Evolutionary conservation across 2,797 vertebrate genomes (phyloP).

Genomic region (Paedocypris micromegethes): DNA sequence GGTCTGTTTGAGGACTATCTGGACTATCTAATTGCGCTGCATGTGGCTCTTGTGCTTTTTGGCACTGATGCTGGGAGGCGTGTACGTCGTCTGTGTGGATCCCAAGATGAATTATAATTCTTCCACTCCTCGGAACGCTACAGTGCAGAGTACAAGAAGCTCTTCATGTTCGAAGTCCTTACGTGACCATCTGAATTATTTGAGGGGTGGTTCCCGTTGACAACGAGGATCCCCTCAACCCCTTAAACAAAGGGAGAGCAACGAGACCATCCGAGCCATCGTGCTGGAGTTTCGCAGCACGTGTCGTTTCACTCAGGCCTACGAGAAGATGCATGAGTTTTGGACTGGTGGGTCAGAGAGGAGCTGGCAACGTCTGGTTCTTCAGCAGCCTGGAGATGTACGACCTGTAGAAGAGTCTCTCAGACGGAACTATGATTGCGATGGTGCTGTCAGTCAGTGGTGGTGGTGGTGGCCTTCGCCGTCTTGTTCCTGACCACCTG

Average conservation of each 20-base stretch:
- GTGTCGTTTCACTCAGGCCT: constrained; percentile 92
- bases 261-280: constrained; percentile 93
- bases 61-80: constrained; percentile 84
- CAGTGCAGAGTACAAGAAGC: constrained; percentile 90
- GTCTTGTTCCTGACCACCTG: constrained; percentile 97
- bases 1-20: constrained; percentile 96
- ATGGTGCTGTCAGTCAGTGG: constrained; percentile 96
- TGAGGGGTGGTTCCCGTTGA: constrained; percentile 91
- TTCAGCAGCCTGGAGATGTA: constrained; percentile 96
- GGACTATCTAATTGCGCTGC: constrained; percentile 90
- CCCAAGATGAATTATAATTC: constrained; percentile 99
- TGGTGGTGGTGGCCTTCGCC: constrained; percentile 78
- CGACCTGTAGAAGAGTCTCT: constrained; percentile 94
- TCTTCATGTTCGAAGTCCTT: constrained; percentile 98
- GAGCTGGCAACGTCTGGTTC: constrained; percentile 90
- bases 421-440: constrained; percentile 87
- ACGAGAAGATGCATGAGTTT: constrained; percentile 97
- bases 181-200: constrained; percentile 96
- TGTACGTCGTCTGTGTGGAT: constrained; percentile 94
- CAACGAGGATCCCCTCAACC: constrained; percentile 90
- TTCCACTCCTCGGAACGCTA: constrained; percentile 94
- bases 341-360: constrained; percentile 85
- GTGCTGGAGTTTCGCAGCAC: constrained; percentile 94
- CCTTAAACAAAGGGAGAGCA: constrained; percentile 96
- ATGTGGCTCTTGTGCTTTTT: constrained; percentile 96